Evolutionary conservation across 2,888 invertebrate genomes (phyloP).

Genomic region (Horisme vitalbata): DNA sequence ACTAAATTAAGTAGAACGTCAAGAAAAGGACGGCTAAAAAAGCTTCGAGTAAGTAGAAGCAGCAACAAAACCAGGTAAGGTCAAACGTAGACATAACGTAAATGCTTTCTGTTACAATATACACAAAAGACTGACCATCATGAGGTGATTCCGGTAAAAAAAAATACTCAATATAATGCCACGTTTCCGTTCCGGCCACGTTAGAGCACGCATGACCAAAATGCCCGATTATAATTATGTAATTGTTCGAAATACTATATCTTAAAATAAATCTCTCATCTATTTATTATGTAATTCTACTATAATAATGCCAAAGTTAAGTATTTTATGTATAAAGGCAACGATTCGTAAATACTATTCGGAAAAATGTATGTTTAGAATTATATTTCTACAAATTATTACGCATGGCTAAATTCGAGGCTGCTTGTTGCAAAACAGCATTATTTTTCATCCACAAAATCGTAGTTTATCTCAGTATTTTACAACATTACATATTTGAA

Average conservation of each 20-base stretch:
- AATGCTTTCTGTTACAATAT: slow-evolving; percentile 66
- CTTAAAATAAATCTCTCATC: slow-evolving; percentile 52
- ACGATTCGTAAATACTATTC: slow-evolving; percentile 40
- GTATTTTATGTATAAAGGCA: slow-evolving; percentile 47
- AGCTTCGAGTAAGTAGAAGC: slow-evolving; percentile 59
- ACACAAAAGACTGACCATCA: slow-evolving; percentile 67
- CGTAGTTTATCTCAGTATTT: slow-evolving; percentile 8
- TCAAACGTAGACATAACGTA: slow-evolving; percentile 55
- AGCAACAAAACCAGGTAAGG: slow-evolving; percentile 57
- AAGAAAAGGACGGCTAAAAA: slow-evolving; percentile 73
- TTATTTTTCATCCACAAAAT: slow-evolving; percentile 10
- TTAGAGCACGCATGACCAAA: slow-evolving; percentile 49
- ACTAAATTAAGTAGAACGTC: slow-evolving; percentile 80
- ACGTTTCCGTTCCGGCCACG: slow-evolving; percentile 52
- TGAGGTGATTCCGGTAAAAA: slow-evolving; percentile 66
- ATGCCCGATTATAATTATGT: slow-evolving; percentile 51
- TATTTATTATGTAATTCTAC: slow-evolving; percentile 42
- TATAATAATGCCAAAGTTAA: slow-evolving; percentile 58
- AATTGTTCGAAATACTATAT: slow-evolving; percentile 49
- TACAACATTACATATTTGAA: slow-evolving; percentile 2
- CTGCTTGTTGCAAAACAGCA: slow-evolving; percentile 27
- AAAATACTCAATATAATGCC: slow-evolving; percentile 63
- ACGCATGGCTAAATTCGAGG: slow-evolving; percentile 26
- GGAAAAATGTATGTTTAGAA: slow-evolving; percentile 31
- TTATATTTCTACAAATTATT: slow-evolving; percentile 17